phyloP scores from a whole-genome alignment of 2,888 invertebrate species.

The Chironomus tentans region DNA sequence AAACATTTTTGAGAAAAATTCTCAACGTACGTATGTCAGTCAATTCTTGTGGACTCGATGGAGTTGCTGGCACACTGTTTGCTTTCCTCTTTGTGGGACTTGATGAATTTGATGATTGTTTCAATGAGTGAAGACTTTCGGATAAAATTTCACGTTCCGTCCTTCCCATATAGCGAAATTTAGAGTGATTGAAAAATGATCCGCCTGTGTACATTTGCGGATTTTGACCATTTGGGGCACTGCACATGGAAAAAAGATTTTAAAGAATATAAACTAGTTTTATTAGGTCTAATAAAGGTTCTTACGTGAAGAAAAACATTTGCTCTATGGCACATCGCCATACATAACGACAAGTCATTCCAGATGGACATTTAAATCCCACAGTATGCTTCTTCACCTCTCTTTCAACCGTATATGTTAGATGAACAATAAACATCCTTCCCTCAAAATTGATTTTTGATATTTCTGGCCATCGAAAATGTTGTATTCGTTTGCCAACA shows the following conservation, averaged over 20 bases:
- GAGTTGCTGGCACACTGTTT: constrained; percentile 78
- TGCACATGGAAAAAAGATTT: constrained; percentile 37
- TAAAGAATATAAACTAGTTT: neutral
- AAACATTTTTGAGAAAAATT: neutral
- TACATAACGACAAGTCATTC: constrained; percentile 86
- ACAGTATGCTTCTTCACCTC: constrained; percentile 80
- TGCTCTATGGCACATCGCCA: constrained; percentile 98
- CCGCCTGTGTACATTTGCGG: constrained; percentile 84
- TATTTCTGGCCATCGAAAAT: constrained; percentile 93
- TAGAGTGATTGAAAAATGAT: constrained; percentile 86
- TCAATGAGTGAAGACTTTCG: constrained; percentile 59
- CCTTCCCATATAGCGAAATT: constrained; percentile 86
- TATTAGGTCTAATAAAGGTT: neutral
- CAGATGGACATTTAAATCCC: constrained; percentile 90
- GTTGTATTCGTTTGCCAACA: constrained; percentile 83
- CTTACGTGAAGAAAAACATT: constrained; percentile 96
- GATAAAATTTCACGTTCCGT: constrained; percentile 87
- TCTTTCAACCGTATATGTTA: constrained; percentile 71
- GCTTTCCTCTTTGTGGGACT: constrained; percentile 59
- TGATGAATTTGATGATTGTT: constrained; percentile 53
- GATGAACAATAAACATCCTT: constrained; percentile 93
- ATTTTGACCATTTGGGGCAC: constrained; percentile 77
- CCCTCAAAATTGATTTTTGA: constrained; percentile 95
- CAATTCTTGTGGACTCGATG: constrained; percentile 61
- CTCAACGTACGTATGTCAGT: constrained; percentile 46